Base-by-base conservation (phyloP, 2,888 invertebrate genomes). In the Strigamia crassipes region DNA sequence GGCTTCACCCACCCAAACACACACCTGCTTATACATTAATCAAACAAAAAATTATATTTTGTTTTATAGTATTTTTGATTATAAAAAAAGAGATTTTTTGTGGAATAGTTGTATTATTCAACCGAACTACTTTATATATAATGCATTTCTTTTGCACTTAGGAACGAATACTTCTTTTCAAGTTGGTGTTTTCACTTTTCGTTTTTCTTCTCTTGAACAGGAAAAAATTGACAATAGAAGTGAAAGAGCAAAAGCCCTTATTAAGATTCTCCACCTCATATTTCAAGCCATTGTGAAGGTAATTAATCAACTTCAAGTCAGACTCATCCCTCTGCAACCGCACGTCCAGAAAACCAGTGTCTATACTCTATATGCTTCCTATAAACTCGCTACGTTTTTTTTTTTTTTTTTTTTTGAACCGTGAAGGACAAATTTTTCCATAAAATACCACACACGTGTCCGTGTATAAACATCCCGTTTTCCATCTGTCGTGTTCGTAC, bases 251-350 rank as follows among this genome's bases (percentile, higher is more conserved):
- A 78, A 78, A 80, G 42, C 51, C 46, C 80, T 80, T 80, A 80
- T 80, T 80, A 80, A 80, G 56, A 80, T 80, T 80, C 80, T 80
- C 80, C 80, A 51, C 80, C 80, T 80, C 51, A 51, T 80, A 51
- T 80, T 51, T 51, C 56, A 31, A 51, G 51, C 80, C n/a, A 42
- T 80, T 80, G 80, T 80, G 56, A 51, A 42, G 51, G 80, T 51
- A 80, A 80, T 80, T 80, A 80, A 80, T 80, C 80, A 80, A 51
- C 80, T 80, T 42, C 78, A 78, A 78, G 78, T 42, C 41, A 78
- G 78, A 78, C 73, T 73, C 73, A 73, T 73, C 73, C 73, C 73
- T 73, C 73, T 73, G 73, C 73, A 73, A 73, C 73, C 31, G 73
- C 73, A 73, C 73, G n/a, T 23, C 31, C 73, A 73, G 73, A 27